phyloP scores from a whole-genome alignment of 2,113 vertebrate genomes.

The Cranoglanis bouderius region DNA sequence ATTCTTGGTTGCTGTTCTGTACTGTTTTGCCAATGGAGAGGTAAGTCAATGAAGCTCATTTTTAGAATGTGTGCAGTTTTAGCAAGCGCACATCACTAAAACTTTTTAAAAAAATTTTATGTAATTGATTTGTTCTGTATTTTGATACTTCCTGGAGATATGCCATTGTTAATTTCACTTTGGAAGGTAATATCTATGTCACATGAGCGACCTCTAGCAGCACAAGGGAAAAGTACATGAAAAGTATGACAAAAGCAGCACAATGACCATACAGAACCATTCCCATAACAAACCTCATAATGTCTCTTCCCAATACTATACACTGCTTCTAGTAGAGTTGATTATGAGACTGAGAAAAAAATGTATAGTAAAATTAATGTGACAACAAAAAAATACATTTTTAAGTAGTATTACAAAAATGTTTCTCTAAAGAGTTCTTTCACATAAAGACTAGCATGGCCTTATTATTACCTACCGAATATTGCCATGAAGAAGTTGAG shows the following conservation, averaged over 20 bases:
- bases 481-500: background rate
- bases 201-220: background rate
- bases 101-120: background rate
- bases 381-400: too few species aligned
- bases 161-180: background rate
- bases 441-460: background rate
- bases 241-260: background rate
- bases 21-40: conserved; percentile 96
- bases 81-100: background rate
- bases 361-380: background rate
- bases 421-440: background rate
- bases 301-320: background rate
- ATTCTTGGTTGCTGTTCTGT: conserved; percentile 87
- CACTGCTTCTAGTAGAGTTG: background rate
- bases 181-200: background rate
- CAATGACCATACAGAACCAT: background rate
- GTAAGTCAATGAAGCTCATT: conserved; percentile 68
- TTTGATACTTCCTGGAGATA: background rate
- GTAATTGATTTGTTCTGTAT: background rate
- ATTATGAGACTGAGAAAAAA: background rate
- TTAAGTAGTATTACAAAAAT: background rate
- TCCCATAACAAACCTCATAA: background rate
- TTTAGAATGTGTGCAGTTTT: background rate
- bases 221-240: background rate
- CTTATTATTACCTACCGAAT: background rate